These are phyloP conservation scores for Maconellicoccus hirsutus DNA, from an alignment of 1,140 invertebrate species.

Conservation along the genomic window DNA sequence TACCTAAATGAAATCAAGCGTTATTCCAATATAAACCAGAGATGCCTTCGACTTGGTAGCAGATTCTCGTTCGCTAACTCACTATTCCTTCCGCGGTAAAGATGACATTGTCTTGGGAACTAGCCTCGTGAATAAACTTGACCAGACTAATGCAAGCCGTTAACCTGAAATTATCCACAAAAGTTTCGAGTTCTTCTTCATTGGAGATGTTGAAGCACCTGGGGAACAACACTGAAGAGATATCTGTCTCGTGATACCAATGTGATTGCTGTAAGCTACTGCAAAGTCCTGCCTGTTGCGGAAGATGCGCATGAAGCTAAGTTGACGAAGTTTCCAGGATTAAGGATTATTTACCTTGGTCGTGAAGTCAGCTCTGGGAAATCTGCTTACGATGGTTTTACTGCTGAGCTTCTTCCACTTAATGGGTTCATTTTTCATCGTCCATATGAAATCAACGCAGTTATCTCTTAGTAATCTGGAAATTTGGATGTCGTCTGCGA, in stretches of 20 bases:
- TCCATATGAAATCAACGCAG: conserved; percentile 31
- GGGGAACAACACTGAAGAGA: conserved; percentile 69
- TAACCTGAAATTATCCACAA: conserved; percentile 78
- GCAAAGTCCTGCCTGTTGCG: conserved; percentile 59
- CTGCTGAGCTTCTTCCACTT: conserved; percentile 29
- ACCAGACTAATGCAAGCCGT: conserved; percentile 74
- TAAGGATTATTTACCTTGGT: conserved; percentile 28
- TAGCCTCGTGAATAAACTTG: conserved; percentile 52
- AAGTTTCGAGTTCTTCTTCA: conserved; percentile 74
- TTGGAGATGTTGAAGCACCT: conserved; percentile 76
- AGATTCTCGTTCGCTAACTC: no score
- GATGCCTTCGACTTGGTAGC: background rate
- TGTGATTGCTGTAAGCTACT: conserved; percentile 71
- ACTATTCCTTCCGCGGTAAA: background rate
- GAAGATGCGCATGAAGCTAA: no score
- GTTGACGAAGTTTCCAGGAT: conserved; percentile 5
- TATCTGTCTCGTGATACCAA: conserved; percentile 73
- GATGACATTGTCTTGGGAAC: background rate
- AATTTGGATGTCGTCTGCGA: conserved; percentile 24
- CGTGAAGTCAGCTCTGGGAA: conserved; percentile 29
- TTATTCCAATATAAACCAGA: no score
- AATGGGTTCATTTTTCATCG: conserved; percentile 27
- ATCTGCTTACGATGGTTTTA: conserved; percentile 29
- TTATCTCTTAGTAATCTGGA: conserved; percentile 28
- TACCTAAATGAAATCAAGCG: conserved; percentile 30